phyloP scores from a whole-genome alignment of 23 tunicate genomes.

The Trididemnum clinides region DNA sequence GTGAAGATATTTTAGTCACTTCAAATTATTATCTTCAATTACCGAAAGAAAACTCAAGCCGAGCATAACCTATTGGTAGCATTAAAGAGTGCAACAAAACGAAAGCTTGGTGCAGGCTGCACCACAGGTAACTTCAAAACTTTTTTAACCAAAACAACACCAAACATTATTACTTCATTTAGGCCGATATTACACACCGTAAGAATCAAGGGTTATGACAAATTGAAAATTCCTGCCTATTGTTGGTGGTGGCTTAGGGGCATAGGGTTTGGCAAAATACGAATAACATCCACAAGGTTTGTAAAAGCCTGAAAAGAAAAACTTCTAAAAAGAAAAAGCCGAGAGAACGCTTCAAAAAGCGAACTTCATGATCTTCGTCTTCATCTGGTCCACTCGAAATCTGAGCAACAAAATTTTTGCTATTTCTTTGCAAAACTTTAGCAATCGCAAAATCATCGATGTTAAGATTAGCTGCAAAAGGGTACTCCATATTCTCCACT shows the following conservation, averaged over 20 bases:
- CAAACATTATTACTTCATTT: too few relatives aligned
- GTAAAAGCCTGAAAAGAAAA: neutral
- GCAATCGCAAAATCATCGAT: neutral
- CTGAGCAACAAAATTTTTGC: slow-evolving; percentile 10
- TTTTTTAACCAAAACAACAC: too few relatives aligned
- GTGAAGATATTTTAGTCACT: too few relatives aligned
- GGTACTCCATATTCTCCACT: neutral
- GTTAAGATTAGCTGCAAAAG: neutral
- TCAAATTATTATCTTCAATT: too few relatives aligned
- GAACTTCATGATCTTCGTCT: neutral
- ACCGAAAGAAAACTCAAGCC: neutral
- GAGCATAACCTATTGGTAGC: neutral
- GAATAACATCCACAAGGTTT: neutral
- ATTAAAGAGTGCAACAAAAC: neutral
- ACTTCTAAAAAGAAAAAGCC: neutral
- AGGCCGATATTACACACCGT: neutral
- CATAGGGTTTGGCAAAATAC: neutral
- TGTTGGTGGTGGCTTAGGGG: too few relatives aligned
- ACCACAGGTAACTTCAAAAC: too few relatives aligned
- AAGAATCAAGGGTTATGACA: too few relatives aligned
- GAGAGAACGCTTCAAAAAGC: neutral
- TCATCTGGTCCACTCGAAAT: slow-evolving; percentile 1
- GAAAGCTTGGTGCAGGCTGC: neutral
- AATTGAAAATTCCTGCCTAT: too few relatives aligned
- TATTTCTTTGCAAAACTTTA: neutral